Evolutionary conservation across 2,113 vertebrate species (phyloP).

Genomic region (Jacana jacana): DNA sequence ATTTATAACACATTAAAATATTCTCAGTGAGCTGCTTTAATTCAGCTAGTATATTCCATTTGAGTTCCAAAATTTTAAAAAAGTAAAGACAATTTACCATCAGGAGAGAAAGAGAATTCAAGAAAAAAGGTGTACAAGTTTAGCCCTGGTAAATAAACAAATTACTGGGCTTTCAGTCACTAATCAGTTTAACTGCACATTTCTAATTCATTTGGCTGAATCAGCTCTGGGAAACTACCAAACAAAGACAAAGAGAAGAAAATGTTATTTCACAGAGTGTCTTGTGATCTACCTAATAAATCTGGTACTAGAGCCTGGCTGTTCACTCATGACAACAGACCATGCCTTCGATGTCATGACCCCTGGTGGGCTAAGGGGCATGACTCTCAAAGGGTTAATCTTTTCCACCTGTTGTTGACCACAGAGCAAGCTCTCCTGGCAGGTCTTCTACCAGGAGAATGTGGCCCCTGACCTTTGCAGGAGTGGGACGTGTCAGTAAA

Average conservation of each 20-base stretch:
- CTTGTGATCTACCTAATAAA: constrained; percentile 58
- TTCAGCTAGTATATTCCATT: background rate
- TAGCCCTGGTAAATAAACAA: background rate
- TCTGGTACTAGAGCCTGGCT: background rate
- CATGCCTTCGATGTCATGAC: constrained; percentile 15
- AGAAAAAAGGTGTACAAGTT: background rate
- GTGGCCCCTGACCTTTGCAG: constrained; percentile 35
- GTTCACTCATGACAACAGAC: constrained; percentile 20
- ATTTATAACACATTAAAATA: background rate
- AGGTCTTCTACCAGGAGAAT: constrained; percentile 58
- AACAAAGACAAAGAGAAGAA: constrained; percentile 32
- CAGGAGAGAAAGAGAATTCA: background rate
- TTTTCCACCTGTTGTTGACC: constrained; percentile 70
- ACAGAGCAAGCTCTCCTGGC: constrained; percentile 16
- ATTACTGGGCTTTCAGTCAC: background rate
- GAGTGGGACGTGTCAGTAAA: background rate
- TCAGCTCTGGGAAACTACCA: constrained; percentile 6
- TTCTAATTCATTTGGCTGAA: constrained; percentile 12
- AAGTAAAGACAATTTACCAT: background rate
- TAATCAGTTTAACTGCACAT: constrained; percentile 9
- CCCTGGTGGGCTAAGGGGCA: constrained; percentile 35
- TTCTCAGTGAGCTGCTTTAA: background rate
- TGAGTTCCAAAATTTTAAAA: background rate
- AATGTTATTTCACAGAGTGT: constrained; percentile 25
- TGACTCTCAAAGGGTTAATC: constrained; percentile 66